phyloP scores from a whole-genome alignment of 2,797 vertebrate genomes.

The Acanthurus leucopareius region DNA sequence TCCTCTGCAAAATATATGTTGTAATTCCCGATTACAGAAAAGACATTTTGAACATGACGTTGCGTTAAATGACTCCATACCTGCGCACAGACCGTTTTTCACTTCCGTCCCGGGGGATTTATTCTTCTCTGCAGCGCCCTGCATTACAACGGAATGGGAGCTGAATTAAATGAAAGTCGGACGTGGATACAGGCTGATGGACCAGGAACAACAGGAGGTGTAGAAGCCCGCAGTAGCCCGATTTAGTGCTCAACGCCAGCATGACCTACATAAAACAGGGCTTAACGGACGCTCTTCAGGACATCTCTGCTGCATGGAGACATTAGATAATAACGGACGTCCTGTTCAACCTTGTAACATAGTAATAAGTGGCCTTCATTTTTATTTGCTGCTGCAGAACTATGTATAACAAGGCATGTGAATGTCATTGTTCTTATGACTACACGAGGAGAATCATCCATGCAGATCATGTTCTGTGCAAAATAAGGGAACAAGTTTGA shows the following conservation, averaged over 20 bases:
- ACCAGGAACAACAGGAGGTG: slow-evolving; percentile 37
- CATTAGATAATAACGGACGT: not conserved
- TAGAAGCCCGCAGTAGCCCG: slow-evolving; percentile 29
- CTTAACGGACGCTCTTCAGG: slow-evolving; percentile 33
- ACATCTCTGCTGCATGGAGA: slow-evolving; percentile 24
- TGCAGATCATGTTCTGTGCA: slow-evolving; percentile 31
- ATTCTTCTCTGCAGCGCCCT: slow-evolving; percentile 23
- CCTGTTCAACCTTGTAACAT: slow-evolving; percentile 20
- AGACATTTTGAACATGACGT: slow-evolving; percentile 20
- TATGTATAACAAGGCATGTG: slow-evolving; percentile 31
- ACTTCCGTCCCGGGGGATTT: not conserved
- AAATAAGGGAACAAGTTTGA: slow-evolving; percentile 16
- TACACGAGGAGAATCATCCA: not conserved
- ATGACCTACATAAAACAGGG: slow-evolving; percentile 76
- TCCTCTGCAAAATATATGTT: accelerated
- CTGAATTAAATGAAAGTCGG: slow-evolving; percentile 33
- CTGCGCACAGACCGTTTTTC: not conserved
- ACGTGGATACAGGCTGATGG: slow-evolving; percentile 43
- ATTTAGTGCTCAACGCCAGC: slow-evolving; percentile 27
- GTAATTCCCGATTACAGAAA: not conserved
- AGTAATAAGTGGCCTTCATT: slow-evolving; percentile 50
- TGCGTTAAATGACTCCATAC: slow-evolving; percentile 4
- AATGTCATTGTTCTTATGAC: slow-evolving; percentile 8
- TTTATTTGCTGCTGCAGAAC: slow-evolving; percentile 28
- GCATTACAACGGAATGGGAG: slow-evolving; percentile 28